Percentiles rank a stretch among this genome's conserved stretches.
phyloP scores from a whole-genome alignment of 1,140 invertebrate genomes.

The Macrotrachela quadricornifera region DNA sequence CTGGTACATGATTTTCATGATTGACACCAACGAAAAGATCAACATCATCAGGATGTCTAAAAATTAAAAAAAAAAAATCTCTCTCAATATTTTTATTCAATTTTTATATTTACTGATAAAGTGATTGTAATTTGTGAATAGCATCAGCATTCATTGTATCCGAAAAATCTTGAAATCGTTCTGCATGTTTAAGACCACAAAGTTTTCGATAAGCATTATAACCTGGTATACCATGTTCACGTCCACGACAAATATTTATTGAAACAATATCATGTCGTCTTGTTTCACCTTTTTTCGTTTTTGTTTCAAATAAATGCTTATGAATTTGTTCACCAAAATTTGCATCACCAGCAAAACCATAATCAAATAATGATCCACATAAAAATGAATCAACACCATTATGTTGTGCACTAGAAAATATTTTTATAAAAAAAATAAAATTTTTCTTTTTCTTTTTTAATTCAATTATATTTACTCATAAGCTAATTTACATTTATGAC shows the following conservation, averaged over 20 bases:
- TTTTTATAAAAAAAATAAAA: too few species aligned
- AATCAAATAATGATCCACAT: neutral
- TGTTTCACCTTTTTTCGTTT: neutral
- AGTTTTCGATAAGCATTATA: slow-evolving; percentile 65
- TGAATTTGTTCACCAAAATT: neutral
- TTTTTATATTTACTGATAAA: too few species aligned
- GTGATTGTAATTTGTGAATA: too few species aligned
- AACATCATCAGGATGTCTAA: slow-evolving; percentile 10
- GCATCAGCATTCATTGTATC: neutral
- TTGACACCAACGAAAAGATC: slow-evolving; percentile 36
- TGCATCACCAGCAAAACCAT: neutral
- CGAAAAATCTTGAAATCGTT: slow-evolving; percentile 59
- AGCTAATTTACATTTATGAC: too few species aligned
- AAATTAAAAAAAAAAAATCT: too few species aligned
- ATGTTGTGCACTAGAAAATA: neutral
- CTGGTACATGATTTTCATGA: slow-evolving; percentile 57
- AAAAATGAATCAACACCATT: slow-evolving; percentile 1
- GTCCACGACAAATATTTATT: slow-evolving; percentile 77
- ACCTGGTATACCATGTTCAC: slow-evolving; percentile 76
- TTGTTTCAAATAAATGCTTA: slow-evolving; percentile 6
- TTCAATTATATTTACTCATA: too few species aligned
- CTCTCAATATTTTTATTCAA: too few species aligned
- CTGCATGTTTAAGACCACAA: slow-evolving; percentile 60
- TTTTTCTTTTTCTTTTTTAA: too few species aligned
- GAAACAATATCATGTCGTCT: slow-evolving; percentile 65